phyloP scores from a whole-genome alignment of 2,113 vertebrate genomes.

The Spermophilus dauricus region DNA sequence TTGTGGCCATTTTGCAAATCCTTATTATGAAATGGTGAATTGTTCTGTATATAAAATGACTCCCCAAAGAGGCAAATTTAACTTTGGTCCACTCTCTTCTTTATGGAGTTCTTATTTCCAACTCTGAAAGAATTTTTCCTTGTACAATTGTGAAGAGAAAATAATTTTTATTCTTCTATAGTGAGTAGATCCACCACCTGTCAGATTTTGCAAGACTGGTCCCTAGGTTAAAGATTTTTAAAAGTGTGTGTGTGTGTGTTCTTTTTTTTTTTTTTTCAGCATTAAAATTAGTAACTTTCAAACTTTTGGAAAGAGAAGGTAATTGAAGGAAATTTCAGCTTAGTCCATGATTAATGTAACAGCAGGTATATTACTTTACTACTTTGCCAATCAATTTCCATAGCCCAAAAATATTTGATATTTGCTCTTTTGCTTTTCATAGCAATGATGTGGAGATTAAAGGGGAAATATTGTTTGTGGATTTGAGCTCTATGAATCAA shows the following conservation, averaged over 20 bases:
- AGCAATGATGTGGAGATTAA: slow-evolving; percentile 32
- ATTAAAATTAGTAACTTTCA: slow-evolving; percentile 73
- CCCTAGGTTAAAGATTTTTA: slow-evolving; percentile 39
- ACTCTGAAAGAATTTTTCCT: slow-evolving; percentile 24
- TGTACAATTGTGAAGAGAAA: slow-evolving; percentile 24
- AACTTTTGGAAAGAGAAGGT: slow-evolving; percentile 47
- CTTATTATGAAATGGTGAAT: slow-evolving; percentile 47
- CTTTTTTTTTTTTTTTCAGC: neutral
- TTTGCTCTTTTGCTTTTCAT: slow-evolving; percentile 67
- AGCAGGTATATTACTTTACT: slow-evolving; percentile 68
- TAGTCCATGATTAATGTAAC: slow-evolving; percentile 65
- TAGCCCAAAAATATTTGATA: slow-evolving; percentile 50
- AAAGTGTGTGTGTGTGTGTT: neutral
- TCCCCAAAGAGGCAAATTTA: slow-evolving; percentile 42
- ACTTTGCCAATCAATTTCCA: slow-evolving; percentile 59
- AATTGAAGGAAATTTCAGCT: slow-evolving; percentile 55
- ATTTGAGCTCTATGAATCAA: slow-evolving; percentile 46
- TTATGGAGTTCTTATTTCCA: slow-evolving; percentile 62
- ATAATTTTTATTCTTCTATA: slow-evolving; percentile 51
- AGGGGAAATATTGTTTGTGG: neutral
- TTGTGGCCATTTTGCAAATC: slow-evolving; percentile 40
- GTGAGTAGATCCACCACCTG: slow-evolving; percentile 6
- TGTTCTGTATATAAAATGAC: slow-evolving; percentile 60
- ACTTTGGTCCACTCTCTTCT: slow-evolving; percentile 65
- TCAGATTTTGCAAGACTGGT: slow-evolving; percentile 51